Conservation (phyloP, 2,113 vertebrate genomes). For the Pionites leucogaster region DNA sequence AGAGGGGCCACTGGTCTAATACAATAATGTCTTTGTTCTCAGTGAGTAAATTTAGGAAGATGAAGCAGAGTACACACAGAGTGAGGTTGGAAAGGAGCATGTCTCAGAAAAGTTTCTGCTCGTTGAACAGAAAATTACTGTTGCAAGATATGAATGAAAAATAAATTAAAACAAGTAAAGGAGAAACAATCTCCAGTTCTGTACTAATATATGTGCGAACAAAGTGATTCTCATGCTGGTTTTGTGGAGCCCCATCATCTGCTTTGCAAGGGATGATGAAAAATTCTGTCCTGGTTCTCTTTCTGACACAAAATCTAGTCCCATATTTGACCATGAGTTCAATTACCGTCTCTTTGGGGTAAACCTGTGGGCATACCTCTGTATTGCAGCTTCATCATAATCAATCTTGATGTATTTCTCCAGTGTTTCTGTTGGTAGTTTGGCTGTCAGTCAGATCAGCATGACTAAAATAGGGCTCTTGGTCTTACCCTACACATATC, state of each 20-base stretch:
- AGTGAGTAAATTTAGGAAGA: constrained; percentile 33
- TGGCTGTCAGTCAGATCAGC: background rate
- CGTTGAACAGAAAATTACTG: background rate
- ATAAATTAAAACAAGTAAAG: background rate
- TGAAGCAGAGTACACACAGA: background rate
- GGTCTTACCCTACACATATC: background rate
- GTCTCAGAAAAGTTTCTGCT: background rate
- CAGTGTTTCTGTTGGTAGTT: background rate
- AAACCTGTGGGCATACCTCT: background rate
- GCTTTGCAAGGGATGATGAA: background rate
- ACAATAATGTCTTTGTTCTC: constrained; percentile 49
- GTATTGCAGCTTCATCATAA: background rate
- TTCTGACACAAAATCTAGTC: background rate
- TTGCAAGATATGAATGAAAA: background rate
- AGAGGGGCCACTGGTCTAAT: background rate
- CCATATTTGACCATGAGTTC: background rate
- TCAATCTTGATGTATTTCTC: background rate
- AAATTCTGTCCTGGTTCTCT: background rate
- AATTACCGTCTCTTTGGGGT: background rate
- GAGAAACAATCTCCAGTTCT: background rate
- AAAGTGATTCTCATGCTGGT: background rate
- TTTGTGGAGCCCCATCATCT: background rate
- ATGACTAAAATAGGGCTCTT: background rate
- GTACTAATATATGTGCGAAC: background rate
- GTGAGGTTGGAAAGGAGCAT: background rate